These are phyloP conservation scores for Epiperipatus broadwayi DNA, from an alignment of 2,888 invertebrate species.

Conservation along the genomic window DNA sequence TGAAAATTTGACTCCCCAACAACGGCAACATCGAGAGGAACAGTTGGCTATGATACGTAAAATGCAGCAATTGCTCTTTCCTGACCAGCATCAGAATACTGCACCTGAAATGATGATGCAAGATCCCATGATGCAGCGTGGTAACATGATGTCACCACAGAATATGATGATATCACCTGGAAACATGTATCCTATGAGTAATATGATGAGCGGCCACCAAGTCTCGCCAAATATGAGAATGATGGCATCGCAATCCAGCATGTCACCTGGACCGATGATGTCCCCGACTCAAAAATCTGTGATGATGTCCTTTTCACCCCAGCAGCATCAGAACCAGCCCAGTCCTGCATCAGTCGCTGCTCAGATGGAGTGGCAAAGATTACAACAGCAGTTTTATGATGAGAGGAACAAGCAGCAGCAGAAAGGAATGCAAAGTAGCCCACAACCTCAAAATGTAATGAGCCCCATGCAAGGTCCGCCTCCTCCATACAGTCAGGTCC, in stretches of 20 bases:
- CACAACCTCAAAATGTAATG: constrained; percentile 15
- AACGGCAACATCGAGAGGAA: constrained; percentile 77
- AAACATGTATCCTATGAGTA: constrained; percentile 13
- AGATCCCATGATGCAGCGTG: constrained; percentile 14
- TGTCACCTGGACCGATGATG: constrained; percentile 17
- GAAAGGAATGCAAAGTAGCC: constrained; percentile 1
- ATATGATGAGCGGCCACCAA: constrained; percentile 18
- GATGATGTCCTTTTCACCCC: too few species aligned
- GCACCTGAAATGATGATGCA: constrained; percentile 12
- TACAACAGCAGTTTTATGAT: constrained; percentile 69
- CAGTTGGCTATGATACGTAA: constrained; percentile 73
- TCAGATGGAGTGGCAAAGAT: constrained; percentile 73
- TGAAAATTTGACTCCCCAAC: constrained; percentile 88
- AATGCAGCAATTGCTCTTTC: constrained; percentile 80
- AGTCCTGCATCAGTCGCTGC: constrained; percentile 31
- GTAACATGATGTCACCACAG: constrained; percentile 11
- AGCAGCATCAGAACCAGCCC: constrained; percentile 16
- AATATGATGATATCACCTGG: constrained; percentile 18
- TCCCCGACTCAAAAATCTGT: constrained; percentile 17
- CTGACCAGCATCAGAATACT: constrained; percentile 35
- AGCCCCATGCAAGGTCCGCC: constrained; percentile 44
- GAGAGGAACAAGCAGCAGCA: constrained; percentile 31
- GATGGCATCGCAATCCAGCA: constrained; percentile 16
- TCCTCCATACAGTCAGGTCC: constrained; percentile 55
- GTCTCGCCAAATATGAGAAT: constrained; percentile 16